A percentile compares a stretch with the other conserved stretches of the same genome.
Conservation (phyloP, 2,113 vertebrate genomes). For the Telmatochromis sp. region DNA sequence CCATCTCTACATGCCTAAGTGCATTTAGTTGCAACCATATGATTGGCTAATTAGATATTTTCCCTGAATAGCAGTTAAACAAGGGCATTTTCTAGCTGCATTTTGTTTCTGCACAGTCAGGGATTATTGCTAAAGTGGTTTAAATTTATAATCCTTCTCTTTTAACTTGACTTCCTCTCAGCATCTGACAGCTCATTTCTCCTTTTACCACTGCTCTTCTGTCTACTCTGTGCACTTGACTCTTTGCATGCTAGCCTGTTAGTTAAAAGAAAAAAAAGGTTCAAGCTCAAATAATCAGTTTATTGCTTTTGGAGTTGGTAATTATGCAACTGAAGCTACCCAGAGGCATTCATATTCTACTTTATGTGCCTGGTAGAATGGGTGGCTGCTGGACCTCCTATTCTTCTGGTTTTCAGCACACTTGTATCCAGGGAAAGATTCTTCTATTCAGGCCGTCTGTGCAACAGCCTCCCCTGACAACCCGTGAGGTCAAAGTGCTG, state of each 20-base stretch:
- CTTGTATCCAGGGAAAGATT: conserved; percentile 11
- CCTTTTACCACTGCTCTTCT: not conserved
- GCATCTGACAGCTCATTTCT: not conserved
- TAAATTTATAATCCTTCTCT: not conserved
- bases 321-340: not conserved
- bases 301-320: not conserved
- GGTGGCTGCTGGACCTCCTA: not conserved
- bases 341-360: not conserved
- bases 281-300: not conserved
- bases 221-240: not conserved
- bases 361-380: not conserved
- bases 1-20: not conserved
- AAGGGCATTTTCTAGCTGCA: not conserved
- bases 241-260: not conserved
- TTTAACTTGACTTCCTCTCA: not conserved
- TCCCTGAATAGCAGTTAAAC: not conserved
- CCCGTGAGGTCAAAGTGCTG: conserved; percentile 56
- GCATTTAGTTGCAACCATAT: not conserved
- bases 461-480: conserved; percentile 52
- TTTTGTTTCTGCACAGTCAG: not conserved
- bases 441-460: conserved; percentile 28
- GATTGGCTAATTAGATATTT: not conserved
- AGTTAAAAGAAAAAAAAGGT: not conserved
- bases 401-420: not conserved
- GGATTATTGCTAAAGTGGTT: not conserved